These are phyloP conservation scores for Drosophila tani DNA, from an alignment of 1,140 invertebrate species.

Conservation along the genomic window DNA sequence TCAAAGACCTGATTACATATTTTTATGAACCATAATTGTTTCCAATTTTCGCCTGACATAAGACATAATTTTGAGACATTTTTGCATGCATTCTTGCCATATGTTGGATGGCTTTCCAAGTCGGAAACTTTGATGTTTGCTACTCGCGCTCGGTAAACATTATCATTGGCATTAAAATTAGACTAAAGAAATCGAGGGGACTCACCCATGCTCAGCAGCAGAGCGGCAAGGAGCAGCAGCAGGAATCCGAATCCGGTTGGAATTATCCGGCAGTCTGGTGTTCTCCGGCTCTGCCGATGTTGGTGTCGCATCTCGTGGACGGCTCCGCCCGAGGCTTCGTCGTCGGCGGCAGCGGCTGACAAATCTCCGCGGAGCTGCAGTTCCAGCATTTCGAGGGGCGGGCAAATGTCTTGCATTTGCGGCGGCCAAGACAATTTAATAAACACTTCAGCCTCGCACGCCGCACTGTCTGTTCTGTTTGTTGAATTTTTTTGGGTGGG, in stretches of 20 bases:
- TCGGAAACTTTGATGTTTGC: conserved; percentile 21
- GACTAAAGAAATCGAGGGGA: conserved; percentile 21
- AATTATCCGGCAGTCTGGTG: conserved; percentile 27
- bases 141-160: conserved; percentile 19
- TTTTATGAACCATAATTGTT: not conserved
- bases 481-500: not conserved
- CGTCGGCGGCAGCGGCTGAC: conserved; percentile 43
- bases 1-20: not conserved
- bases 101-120: not conserved
- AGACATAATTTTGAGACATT: not conserved
- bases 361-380: conserved; percentile 45
- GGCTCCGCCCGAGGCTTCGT: conserved; percentile 23
- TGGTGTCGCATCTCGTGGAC: conserved; percentile 49
- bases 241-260: conserved; percentile 14
- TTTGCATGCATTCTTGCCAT: not conserved
- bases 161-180: conserved; percentile 34
- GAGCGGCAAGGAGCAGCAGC: conserved; percentile 32
- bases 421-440: conserved; percentile 66
- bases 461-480: conserved; percentile 39
- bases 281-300: conserved; percentile 32
- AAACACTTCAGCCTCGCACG: conserved; percentile 77
- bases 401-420: conserved; percentile 61
- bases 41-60: not conserved
- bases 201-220: conserved; percentile 63
- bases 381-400: conserved; percentile 49